Evolutionary conservation across 1,140 invertebrate genomes (phyloP).

Genomic region (Stratiolaelaps scimitus): DNA sequence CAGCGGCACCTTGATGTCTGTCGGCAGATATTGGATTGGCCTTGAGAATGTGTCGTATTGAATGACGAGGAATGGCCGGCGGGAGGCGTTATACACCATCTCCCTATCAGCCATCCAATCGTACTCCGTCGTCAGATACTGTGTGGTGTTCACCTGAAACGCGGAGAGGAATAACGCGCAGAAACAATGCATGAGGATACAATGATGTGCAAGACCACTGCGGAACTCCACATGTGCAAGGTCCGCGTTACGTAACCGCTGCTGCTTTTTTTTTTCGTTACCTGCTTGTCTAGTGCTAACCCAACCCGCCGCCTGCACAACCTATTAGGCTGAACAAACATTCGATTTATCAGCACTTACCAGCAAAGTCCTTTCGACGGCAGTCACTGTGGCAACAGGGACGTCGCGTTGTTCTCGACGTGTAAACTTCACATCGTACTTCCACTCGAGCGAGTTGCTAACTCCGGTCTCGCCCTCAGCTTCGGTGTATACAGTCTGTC

Average conservation of each 20-base stretch:
- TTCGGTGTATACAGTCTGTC: slow-evolving; percentile 60
- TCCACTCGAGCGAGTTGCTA: slow-evolving; percentile 85
- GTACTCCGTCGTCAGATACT: slow-evolving; percentile 78
- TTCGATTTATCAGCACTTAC: slow-evolving; percentile 28
- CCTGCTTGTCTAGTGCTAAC: no score
- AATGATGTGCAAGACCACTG: neutral
- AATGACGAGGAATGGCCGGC: slow-evolving; percentile 54
- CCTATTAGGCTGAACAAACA: neutral
- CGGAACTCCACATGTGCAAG: neutral
- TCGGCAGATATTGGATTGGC: slow-evolving; percentile 73
- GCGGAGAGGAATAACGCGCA: slow-evolving; percentile 41
- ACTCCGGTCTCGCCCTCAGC: slow-evolving; percentile 60
- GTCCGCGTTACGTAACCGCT: no score
- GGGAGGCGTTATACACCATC: slow-evolving; percentile 49
- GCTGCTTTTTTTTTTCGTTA: no score
- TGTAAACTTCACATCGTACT: slow-evolving; percentile 49
- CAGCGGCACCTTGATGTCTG: slow-evolving; percentile 55
- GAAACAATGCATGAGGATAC: neutral
- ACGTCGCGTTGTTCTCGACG: slow-evolving; percentile 37
- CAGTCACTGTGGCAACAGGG: slow-evolving; percentile 30
- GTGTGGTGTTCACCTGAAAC: slow-evolving; percentile 74
- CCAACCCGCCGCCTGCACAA: neutral
- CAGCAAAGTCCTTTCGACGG: slow-evolving; percentile 36
- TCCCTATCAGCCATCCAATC: slow-evolving; percentile 76
- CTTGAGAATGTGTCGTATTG: slow-evolving; percentile 80